Conservation (phyloP, 2,888 invertebrate species). For the Oxycera nigricornis region DNA sequence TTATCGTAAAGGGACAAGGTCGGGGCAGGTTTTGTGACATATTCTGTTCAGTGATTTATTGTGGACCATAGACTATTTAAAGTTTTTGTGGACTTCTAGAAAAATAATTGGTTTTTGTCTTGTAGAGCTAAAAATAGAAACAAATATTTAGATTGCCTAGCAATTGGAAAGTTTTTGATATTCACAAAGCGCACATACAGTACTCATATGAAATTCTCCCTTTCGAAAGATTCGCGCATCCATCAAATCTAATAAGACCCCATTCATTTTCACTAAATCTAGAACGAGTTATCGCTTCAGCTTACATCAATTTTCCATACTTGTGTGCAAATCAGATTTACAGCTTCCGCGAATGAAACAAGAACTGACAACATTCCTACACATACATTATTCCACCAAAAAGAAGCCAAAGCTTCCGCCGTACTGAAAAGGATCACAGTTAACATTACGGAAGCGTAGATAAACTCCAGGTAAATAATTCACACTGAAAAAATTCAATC, state of each 20-base stretch:
- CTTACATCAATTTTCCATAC: conserved; percentile 42
- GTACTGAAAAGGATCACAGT: conserved; percentile 17
- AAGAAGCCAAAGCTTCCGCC: not conserved
- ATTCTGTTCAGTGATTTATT: not conserved
- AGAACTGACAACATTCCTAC: conserved; percentile 23
- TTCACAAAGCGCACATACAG: no score
- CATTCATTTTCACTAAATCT: conserved; percentile 13
- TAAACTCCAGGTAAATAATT: conserved; percentile 52
- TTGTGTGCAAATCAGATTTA: conserved; percentile 42
- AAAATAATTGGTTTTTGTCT: no score
- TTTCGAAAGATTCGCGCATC: not conserved
- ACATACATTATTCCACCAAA: not conserved
- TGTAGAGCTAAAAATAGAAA: no score
- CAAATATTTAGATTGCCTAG: no score
- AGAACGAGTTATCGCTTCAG: conserved; percentile 11
- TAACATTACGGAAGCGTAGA: not conserved
- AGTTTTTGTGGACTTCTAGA: no score
- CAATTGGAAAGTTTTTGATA: no score
- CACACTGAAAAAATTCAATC: conserved; percentile 59
- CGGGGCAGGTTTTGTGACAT: not conserved
- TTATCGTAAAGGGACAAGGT: conserved; percentile 16
- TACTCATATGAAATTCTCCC: not conserved
- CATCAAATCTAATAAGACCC: conserved; percentile 34
- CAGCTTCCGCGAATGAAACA: conserved; percentile 12
- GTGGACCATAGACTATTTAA: no score